Evolutionary conservation across 2,113 vertebrate species (phyloP).

Genomic region (Syngnathoides biaculeatus): DNA sequence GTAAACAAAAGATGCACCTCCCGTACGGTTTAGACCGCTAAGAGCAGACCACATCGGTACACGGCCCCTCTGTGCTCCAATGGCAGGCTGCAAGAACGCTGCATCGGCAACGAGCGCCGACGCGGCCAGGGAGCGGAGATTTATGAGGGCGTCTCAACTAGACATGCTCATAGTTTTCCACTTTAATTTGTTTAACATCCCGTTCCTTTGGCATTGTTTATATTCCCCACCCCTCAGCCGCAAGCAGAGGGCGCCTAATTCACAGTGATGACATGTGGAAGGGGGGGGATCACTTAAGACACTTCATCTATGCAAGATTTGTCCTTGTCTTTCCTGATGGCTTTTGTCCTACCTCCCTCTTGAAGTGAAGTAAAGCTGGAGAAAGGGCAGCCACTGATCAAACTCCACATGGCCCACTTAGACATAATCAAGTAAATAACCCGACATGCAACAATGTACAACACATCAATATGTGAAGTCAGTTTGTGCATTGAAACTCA

Average conservation of each 20-base stretch:
- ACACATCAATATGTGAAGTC: constrained; percentile 30
- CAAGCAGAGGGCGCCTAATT: constrained; percentile 66
- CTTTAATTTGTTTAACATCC: constrained; percentile 62
- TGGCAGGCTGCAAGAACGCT: constrained; percentile 56
- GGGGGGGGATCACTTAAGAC: constrained; percentile 67
- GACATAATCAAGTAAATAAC: constrained; percentile 65
- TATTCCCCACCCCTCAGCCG: constrained; percentile 45
- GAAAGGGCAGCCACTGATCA: constrained; percentile 59
- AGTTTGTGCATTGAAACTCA: constrained; percentile 15
- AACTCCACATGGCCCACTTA: constrained; percentile 49
- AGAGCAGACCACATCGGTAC: constrained; percentile 31
- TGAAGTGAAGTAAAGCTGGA: constrained; percentile 71
- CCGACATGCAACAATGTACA: constrained; percentile 7
- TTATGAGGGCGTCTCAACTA: constrained; percentile 58
- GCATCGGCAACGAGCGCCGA: constrained; percentile 35
- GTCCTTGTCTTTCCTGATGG: constrained; percentile 73
- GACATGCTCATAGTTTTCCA: constrained; percentile 70
- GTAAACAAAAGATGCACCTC: constrained; percentile 66
- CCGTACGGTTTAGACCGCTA: constrained; percentile 26
- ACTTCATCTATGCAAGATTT: constrained; percentile 77
- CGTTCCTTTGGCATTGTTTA: constrained; percentile 62
- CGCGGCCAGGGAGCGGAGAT: constrained; percentile 46
- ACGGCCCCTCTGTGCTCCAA: constrained; percentile 42
- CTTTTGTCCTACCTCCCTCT: constrained; percentile 61
- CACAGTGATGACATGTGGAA: constrained; percentile 59